A percentile compares a stretch with the other conserved stretches of the same genome.
phyloP scores from a whole-genome alignment of 2,888 invertebrate genomes.

The Thysanoteuthis rhombus region DNA sequence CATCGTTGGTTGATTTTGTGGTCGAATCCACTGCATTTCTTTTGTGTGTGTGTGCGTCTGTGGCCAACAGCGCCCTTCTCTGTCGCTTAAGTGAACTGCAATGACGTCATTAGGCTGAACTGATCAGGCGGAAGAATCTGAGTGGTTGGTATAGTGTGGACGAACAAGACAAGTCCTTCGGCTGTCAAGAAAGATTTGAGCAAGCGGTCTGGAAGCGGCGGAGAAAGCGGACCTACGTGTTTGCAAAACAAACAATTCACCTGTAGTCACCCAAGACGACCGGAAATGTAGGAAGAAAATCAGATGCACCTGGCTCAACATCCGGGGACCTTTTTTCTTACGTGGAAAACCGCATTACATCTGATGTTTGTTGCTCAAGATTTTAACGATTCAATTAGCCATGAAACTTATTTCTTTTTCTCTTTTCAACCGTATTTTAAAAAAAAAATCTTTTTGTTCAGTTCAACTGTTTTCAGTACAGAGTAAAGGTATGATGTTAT shows the following conservation, averaged over 20 bases:
- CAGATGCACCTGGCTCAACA: not conserved
- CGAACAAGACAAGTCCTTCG: not conserved
- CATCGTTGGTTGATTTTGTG: not conserved
- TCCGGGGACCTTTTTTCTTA: not conserved
- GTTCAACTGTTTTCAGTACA: not conserved
- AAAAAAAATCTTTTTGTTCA: no score
- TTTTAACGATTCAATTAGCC: not conserved
- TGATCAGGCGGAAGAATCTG: not conserved
- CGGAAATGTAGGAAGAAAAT: not conserved
- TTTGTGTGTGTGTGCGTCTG: not conserved
- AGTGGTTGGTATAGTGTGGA: not conserved
- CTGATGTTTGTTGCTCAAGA: not conserved
- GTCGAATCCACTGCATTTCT: not conserved
- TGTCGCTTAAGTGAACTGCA: not conserved
- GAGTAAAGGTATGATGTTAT: not conserved
- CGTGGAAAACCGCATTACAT: not conserved
- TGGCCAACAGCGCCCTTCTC: not conserved
- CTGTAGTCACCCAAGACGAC: not conserved
- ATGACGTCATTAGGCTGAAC: not conserved
- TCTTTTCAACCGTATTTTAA: not conserved
- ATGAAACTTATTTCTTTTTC: not conserved
- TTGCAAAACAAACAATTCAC: not conserved
- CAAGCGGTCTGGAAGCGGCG: not conserved
- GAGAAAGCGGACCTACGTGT: not conserved
- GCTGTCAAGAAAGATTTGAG: not conserved